phyloP scores from a whole-genome alignment of 2,113 vertebrate genomes.

The Scomber scombrus region DNA sequence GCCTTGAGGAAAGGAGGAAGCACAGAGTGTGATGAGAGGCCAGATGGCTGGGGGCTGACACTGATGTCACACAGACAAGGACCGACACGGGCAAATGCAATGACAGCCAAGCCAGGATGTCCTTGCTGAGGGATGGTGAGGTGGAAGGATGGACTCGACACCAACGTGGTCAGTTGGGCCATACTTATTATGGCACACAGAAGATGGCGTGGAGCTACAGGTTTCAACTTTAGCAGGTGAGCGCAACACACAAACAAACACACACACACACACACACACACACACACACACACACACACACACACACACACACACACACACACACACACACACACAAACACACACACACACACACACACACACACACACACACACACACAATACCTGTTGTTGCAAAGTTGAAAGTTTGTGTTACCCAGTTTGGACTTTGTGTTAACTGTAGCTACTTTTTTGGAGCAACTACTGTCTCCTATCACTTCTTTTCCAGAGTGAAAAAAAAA shows the following conservation, averaged over 20 bases:
- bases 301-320: conserved; percentile 24
- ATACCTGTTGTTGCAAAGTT: conserved; percentile 49
- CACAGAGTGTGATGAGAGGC: conserved; percentile 43
- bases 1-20: conserved; percentile 83
- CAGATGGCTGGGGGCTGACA: background rate
- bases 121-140: conserved; percentile 68
- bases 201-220: conserved; percentile 72
- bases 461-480: conserved; percentile 29
- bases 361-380: conserved; percentile 28
- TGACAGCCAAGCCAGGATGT: conserved; percentile 84
- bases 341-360: conserved; percentile 23
- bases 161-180: conserved; percentile 38
- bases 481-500: background rate
- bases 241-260: background rate
- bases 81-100: conserved; percentile 73
- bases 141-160: conserved; percentile 61
- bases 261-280: conserved; percentile 22
- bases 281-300: conserved; percentile 29
- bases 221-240: conserved; percentile 51
- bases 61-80: conserved; percentile 57
- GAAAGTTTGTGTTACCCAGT: conserved; percentile 72
- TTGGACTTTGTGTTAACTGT: conserved; percentile 52
- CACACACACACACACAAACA: conserved; percentile 23
- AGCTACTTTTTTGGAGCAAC: conserved; percentile 42
- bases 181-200: conserved; percentile 48